phyloP scores from a whole-genome alignment of 1,140 invertebrate species.

The Drosophila mayri region DNA sequence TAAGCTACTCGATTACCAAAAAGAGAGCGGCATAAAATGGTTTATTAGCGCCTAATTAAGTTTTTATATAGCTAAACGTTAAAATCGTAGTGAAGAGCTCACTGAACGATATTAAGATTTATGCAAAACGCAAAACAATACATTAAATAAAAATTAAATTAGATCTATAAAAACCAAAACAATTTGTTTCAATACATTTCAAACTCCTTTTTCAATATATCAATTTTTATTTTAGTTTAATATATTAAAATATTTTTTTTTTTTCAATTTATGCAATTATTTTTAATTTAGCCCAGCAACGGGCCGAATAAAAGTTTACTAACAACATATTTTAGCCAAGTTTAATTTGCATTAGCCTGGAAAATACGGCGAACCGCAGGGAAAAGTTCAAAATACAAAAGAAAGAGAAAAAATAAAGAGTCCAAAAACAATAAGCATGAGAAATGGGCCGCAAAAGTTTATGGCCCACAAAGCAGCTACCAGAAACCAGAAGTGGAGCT shows the following conservation, averaged over 20 bases:
- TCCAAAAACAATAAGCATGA: conserved; percentile 56
- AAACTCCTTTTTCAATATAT: not conserved
- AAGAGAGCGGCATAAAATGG: conserved; percentile 9
- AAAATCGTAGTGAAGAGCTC: conserved; percentile 23
- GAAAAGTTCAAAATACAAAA: conserved; percentile 29
- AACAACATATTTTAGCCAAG: conserved; percentile 54
- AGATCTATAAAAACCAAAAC: conserved; percentile 15
- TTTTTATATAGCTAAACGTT: conserved; percentile 32
- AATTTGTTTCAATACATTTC: conserved; percentile 27
- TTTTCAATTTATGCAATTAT: conserved; percentile 52
- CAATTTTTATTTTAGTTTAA: no score
- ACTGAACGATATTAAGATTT: conserved; percentile 29
- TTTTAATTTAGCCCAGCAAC: conserved; percentile 42
- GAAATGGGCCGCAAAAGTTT: conserved; percentile 53
- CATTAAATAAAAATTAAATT: conserved; percentile 28
- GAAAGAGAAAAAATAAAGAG: not conserved
- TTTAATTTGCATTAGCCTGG: conserved; percentile 64
- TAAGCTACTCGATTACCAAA: conserved; percentile 31
- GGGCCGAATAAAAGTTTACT: conserved; percentile 25
- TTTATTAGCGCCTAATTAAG: conserved; percentile 35
- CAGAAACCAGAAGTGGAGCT: conserved; percentile 7
- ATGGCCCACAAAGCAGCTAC: conserved; percentile 24
- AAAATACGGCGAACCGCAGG: conserved; percentile 37
- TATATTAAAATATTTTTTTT: conserved; percentile 6
- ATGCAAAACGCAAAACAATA: conserved; percentile 16